phyloP scores from a whole-genome alignment of 1,140 invertebrate genomes.

The Nephila pilipes region DNA sequence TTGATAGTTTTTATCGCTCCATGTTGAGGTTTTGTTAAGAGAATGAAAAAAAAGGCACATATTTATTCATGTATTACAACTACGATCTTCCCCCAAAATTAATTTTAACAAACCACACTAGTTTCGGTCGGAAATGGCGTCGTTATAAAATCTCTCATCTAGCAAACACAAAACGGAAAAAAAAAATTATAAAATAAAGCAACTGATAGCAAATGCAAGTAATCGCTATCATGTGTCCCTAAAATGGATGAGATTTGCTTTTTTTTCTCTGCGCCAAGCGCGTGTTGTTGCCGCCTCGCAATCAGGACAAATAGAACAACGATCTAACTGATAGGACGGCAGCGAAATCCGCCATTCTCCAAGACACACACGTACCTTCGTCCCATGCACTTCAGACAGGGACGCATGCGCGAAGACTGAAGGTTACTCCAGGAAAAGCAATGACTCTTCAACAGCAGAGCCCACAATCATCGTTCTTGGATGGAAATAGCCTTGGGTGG shows the following conservation, averaged over 20 bases:
- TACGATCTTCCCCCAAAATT: too few species aligned
- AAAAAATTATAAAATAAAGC: background rate
- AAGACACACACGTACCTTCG: conserved; percentile 39
- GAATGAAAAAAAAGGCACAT: too few species aligned
- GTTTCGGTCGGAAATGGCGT: too few species aligned
- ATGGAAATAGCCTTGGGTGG: background rate
- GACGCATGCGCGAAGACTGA: background rate
- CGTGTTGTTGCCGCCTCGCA: background rate
- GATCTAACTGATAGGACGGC: background rate
- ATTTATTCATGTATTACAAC: too few species aligned
- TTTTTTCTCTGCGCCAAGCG: background rate
- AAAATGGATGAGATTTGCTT: conserved; percentile 21
- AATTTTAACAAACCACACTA: too few species aligned
- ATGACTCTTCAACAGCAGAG: conserved; percentile 34
- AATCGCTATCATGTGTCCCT: background rate
- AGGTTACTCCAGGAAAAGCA: conserved; percentile 15
- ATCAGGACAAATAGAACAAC: background rate
- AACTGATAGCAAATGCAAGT: background rate
- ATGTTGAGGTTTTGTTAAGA: too few species aligned
- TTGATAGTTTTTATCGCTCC: too few species aligned
- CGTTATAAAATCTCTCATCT: too few species aligned
- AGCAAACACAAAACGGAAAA: too few species aligned
- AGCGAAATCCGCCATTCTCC: background rate
- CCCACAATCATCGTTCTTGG: conserved; percentile 24
- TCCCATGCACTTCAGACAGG: conserved; percentile 17